Evolutionary conservation across 2,888 invertebrate species (phyloP), one percentile per base, ranked within the genome.

Genomic region (Chymomyza procnemis): DNA sequence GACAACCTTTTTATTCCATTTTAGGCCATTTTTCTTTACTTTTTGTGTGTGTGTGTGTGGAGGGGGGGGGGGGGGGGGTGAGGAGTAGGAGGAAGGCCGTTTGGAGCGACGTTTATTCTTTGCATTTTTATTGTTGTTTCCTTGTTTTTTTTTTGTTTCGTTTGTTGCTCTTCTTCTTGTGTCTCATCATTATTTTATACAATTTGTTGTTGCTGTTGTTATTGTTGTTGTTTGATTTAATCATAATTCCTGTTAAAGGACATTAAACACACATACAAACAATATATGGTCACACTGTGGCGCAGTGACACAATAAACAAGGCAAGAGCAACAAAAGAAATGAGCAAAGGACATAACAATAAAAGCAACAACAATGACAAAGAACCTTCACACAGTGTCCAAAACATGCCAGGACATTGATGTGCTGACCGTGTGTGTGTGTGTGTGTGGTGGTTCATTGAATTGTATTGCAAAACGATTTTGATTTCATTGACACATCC

Each of bases 161-260:
- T n/a, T n/a, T n/a, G n/a, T n/a, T n/a, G n/a, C n/a, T n/a, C n/a
- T n/a, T 55, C 21, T 54, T 34, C 19, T 46, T 50, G 64, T 58
- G 61, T 59, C 56, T 26, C 62, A 57, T 67, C 72, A 22, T 61
- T 63, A 61, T 58, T 46, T 47, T 64, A 64, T 67, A n/a, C 67
- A 64, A 65, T 66, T 34, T n/a, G n/a, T n/a, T n/a, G n/a, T n/a
- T n/a, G n/a, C n/a, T n/a, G n/a, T n/a, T n/a, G n/a, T n/a, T n/a
- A n/a, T 57, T n/a, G 21, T 18, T 77, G 62, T 62, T 61, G 71
- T 71, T 74, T 77, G 78, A 77, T 79, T 77, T 74, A 79, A 77
- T 77, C 75, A 77, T 69, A 79, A 71, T 77, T 77, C 62, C 62
- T 46, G 71, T 69, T 66, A 62, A 52, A 55, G 66, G 60, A 69